phyloP scores from a whole-genome alignment of 2,888 invertebrate genomes.

The Cerceris rybyensis region DNA sequence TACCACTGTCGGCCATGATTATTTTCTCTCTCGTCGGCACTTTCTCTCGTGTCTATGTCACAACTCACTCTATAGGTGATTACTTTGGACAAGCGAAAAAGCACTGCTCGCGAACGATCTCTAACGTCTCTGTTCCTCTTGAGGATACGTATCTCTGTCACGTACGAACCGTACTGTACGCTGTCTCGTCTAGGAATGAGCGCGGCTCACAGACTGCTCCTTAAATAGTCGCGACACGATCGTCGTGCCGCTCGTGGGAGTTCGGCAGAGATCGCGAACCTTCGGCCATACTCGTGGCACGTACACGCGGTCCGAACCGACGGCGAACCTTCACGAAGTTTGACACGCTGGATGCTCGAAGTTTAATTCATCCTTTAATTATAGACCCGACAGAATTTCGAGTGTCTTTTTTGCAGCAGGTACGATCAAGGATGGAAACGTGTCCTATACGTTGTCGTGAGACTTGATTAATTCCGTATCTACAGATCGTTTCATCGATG shows the following conservation, averaged over 20 bases:
- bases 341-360: conserved; percentile 12
- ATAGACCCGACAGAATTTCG: conserved; percentile 7
- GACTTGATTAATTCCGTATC: no score
- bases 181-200: conserved; percentile 73
- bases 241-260: conserved; percentile 61
- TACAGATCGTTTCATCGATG: no score
- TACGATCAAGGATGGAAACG: neutral
- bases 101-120: conserved; percentile 42
- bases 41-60: conserved; percentile 45
- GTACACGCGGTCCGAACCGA: conserved; percentile 46
- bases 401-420: neutral
- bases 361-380: conserved; percentile 21
- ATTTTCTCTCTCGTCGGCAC: conserved; percentile 26
- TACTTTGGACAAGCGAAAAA: conserved; percentile 10
- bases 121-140: neutral
- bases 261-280: conserved; percentile 59
- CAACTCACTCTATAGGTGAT: conserved; percentile 34
- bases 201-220: conserved; percentile 74
- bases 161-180: conserved; percentile 34
- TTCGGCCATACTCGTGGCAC: conserved; percentile 30
- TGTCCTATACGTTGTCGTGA: no score
- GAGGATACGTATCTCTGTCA: conserved; percentile 14
- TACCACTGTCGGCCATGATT: conserved; percentile 91
- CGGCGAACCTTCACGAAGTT: conserved; percentile 30
- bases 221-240: conserved; percentile 76